Evolutionary conservation across 2,113 vertebrate species (phyloP).

Genomic region (Thinocorus orbignyianus): DNA sequence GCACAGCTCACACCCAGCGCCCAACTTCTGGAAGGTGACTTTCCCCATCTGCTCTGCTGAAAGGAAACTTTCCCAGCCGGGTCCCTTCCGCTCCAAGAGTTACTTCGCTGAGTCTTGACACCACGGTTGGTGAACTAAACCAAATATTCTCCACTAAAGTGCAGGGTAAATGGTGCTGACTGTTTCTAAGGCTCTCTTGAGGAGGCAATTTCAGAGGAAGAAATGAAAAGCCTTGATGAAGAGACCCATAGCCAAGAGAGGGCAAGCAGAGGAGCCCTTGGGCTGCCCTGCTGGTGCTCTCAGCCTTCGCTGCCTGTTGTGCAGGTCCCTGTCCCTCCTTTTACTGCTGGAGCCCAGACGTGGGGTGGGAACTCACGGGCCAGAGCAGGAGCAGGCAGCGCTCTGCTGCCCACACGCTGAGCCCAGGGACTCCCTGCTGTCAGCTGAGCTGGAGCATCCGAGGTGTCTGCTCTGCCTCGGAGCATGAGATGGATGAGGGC

Average conservation of each 20-base stretch:
- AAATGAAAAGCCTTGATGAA: background rate
- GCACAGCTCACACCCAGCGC: background rate
- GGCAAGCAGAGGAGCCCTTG: background rate
- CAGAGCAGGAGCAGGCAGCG: background rate
- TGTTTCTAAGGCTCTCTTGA: background rate
- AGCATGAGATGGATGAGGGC: background rate
- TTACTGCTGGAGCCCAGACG: background rate
- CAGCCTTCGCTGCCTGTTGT: background rate
- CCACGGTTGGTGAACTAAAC: background rate
- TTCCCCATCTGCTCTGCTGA: conserved; percentile 7
- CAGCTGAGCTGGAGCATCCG: background rate
- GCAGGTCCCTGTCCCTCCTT: background rate
- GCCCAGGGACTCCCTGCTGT: background rate
- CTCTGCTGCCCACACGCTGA: background rate
- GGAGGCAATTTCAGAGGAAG: background rate
- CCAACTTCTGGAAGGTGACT: conserved; percentile 28
- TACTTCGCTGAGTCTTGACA: background rate
- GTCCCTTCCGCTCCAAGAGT: background rate
- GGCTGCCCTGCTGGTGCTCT: background rate
- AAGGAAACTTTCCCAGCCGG: background rate
- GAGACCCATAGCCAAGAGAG: background rate
- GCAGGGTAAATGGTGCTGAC: background rate
- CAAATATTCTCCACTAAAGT: background rate
- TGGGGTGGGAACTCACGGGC: background rate
- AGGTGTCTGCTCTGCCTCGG: background rate